Percentiles rank a stretch among this genome's conserved stretches.
Evolutionary conservation across 2,888 invertebrate genomes (phyloP).

Genomic region (Gymnoscelis rufifasciata): DNA sequence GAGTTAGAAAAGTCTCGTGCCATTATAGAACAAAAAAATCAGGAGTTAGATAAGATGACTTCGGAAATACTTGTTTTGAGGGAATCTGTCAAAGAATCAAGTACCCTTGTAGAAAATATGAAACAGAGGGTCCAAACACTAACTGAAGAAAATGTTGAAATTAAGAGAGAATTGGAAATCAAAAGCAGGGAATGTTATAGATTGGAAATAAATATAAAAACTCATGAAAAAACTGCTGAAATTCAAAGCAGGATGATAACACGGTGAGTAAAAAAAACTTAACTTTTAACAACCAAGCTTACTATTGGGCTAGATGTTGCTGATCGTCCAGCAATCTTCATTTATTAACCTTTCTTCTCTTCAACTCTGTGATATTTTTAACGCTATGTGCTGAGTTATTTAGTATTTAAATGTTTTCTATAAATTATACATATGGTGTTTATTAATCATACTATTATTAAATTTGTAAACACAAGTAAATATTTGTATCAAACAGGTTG

Average conservation of each 20-base stretch:
- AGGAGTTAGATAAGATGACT: slow-evolving; percentile 55
- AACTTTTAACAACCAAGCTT: too few species aligned
- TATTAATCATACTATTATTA: too few species aligned
- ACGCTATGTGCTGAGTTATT: too few species aligned
- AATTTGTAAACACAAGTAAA: not conserved
- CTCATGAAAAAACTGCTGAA: slow-evolving; percentile 63
- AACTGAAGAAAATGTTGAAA: slow-evolving; percentile 45
- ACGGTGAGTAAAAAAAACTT: slow-evolving; percentile 58
- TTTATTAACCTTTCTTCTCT: too few species aligned
- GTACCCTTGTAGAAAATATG: slow-evolving; percentile 48
- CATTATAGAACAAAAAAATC: slow-evolving; percentile 50
- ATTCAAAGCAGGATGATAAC: slow-evolving; percentile 63
- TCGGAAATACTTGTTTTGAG: slow-evolving; percentile 54
- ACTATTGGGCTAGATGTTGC: too few species aligned
- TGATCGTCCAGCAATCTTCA: too few species aligned
- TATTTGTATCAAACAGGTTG: slow-evolving; percentile 31
- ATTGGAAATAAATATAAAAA: slow-evolving; percentile 62
- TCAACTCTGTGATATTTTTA: too few species aligned
- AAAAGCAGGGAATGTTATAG: slow-evolving; percentile 48
- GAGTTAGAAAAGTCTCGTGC: slow-evolving; percentile 56
- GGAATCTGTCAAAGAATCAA: slow-evolving; percentile 52
- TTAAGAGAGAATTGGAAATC: slow-evolving; percentile 57
- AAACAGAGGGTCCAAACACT: slow-evolving; percentile 53
- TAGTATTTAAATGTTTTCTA: too few species aligned
- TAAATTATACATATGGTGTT: too few species aligned